phyloP scores from a whole-genome alignment of 1,140 invertebrate genomes.

The Zaprionus camerounensis region DNA sequence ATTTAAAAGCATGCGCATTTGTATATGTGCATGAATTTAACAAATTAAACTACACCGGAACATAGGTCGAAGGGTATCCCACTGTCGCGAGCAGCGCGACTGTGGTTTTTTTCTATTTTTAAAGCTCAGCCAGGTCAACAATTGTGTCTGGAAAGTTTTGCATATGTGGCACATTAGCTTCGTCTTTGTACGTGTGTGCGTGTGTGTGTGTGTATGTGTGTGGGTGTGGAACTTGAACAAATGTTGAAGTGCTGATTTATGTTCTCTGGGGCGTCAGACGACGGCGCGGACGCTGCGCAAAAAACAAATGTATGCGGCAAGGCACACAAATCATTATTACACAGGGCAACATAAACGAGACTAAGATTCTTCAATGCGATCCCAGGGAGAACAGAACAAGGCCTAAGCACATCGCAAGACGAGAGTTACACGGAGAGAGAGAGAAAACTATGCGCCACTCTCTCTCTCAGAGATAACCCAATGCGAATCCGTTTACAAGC shows the following conservation, averaged over 20 bases:
- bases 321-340: conserved; percentile 60
- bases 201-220: conserved; percentile 8
- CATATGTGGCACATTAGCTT: conserved; percentile 6
- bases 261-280: conserved; percentile 18
- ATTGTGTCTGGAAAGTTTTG: conserved; percentile 31
- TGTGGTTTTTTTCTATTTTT: too few species aligned
- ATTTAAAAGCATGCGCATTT: too few species aligned
- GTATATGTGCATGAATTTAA: too few species aligned
- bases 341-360: background rate
- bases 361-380: conserved; percentile 13
- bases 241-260: conserved; percentile 56
- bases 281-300: conserved; percentile 35
- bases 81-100: too few species aligned
- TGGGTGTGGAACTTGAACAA: conserved; percentile 8
- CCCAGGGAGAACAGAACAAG: conserved; percentile 22
- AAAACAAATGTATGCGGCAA: conserved; percentile 30
- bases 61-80: too few species aligned
- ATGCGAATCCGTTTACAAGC: conserved; percentile 56
- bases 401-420: conserved; percentile 35
- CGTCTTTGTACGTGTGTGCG: background rate
- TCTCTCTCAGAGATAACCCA: conserved; percentile 2
- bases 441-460: background rate
- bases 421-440: conserved; percentile 16
- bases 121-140: conserved; percentile 6
- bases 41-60: too few species aligned